Evolutionary conservation across 2,113 vertebrate genomes (phyloP).

Genomic region (Mungos mungo): DNA sequence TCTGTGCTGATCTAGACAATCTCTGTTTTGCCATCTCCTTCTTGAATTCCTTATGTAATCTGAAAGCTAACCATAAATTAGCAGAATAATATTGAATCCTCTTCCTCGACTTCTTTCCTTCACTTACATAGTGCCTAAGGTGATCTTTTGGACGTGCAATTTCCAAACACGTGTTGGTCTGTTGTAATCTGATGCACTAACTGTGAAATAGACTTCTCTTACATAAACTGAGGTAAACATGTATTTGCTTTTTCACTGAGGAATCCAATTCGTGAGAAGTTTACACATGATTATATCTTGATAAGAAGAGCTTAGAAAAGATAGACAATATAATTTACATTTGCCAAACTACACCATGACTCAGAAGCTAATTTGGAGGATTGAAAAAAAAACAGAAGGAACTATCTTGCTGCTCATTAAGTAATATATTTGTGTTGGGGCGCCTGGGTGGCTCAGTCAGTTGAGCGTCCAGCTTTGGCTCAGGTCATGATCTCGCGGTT

Average conservation of each 20-base stretch:
- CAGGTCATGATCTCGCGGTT: too few species aligned
- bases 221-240: background rate
- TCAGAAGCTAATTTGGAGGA: conserved; percentile 30
- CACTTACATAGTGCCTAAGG: background rate
- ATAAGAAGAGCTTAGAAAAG: conserved; percentile 28
- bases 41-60: background rate
- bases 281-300: conserved; percentile 22
- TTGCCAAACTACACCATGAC: conserved; percentile 15
- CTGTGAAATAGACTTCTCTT: background rate
- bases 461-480: too few species aligned
- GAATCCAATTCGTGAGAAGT: background rate
- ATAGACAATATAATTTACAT: conserved; percentile 3
- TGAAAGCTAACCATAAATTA: background rate
- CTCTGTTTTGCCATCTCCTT: background rate
- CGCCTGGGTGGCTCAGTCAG: too few species aligned
- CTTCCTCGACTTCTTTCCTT: background rate
- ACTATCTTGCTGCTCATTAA: background rate
- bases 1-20: background rate
- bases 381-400: background rate
- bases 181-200: background rate
- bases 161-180: conserved; percentile 8
- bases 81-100: background rate
- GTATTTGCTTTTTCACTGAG: conserved; percentile 27
- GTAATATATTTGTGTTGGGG: background rate
- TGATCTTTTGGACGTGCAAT: background rate